A percentile compares a stretch with the other conserved stretches of the same genome.
Conservation (phyloP, 64 coral and sea anemone genomes). For the Porites australiensis region DNA sequence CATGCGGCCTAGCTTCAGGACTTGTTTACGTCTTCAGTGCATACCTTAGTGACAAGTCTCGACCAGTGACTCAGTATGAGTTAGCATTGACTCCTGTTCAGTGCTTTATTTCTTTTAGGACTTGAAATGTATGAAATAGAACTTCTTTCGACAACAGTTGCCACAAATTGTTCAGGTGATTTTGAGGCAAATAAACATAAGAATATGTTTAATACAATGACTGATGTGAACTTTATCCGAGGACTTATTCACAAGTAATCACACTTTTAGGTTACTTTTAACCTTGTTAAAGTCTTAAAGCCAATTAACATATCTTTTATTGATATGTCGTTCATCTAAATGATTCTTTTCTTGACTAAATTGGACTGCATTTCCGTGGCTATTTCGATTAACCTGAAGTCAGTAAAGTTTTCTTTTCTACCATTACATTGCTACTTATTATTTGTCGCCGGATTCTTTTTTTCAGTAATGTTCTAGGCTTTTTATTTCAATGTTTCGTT, state of each 20-base stretch:
- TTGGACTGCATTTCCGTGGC: not conserved
- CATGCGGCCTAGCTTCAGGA: too few relatives aligned
- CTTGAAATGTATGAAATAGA: too few relatives aligned
- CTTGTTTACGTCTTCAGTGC: too few relatives aligned
- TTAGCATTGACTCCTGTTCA: too few relatives aligned
- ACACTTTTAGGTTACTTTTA: constrained; percentile 17
- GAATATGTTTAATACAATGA: not conserved
- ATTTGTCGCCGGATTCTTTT: too few relatives aligned
- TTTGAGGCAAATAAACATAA: not conserved
- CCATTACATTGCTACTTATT: not conserved
- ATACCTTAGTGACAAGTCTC: too few relatives aligned
- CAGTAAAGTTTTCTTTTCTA: not conserved
- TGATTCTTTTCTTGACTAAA: too few relatives aligned
- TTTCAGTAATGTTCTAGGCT: too few relatives aligned
- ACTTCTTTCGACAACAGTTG: not conserved
- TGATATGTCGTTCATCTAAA: not conserved
- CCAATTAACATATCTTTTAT: constrained; percentile 12
- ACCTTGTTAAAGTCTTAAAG: constrained; percentile 35
- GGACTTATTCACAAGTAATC: not conserved
- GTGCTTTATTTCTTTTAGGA: too few relatives aligned
- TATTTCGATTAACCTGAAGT: not conserved
- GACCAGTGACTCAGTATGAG: too few relatives aligned
- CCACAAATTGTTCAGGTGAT: not conserved
- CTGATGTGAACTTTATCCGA: constrained; percentile 10
- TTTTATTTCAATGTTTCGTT: too few relatives aligned